A percentile compares a stretch with the other conserved stretches of the same genome.
phyloP scores from a whole-genome alignment of 2,113 vertebrate species.

The Gadus chalcogrammus region DNA sequence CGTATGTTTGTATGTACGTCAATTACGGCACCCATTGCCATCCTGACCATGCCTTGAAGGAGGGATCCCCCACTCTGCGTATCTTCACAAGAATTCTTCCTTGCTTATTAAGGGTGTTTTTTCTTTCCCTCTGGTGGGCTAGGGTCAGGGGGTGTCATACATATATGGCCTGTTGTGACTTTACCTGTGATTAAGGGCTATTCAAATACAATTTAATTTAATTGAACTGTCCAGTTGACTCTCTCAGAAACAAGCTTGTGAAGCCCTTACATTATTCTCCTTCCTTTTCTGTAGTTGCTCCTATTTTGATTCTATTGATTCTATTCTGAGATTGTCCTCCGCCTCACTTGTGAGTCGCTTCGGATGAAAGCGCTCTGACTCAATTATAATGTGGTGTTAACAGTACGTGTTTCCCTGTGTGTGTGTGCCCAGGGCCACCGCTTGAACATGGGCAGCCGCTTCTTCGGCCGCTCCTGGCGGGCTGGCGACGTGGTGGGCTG shows the following conservation, averaged over 20 bases:
- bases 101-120: no score
- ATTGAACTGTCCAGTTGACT: no score
- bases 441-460: constrained; percentile 88
- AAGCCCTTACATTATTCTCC: no score
- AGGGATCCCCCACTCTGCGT: background rate
- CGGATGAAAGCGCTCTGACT: constrained; percentile 30
- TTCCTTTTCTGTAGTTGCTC: no score
- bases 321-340: no score
- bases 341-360: no score
- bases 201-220: no score
- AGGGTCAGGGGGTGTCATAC: background rate
- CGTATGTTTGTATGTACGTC: no score
- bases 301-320: no score
- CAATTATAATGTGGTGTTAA: background rate
- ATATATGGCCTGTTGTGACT: background rate
- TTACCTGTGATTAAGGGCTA: background rate
- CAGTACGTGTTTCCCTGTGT: constrained; percentile 4
- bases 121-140: background rate
- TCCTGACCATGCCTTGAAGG: no score
- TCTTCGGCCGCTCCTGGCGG: constrained; percentile 94
- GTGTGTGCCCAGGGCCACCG: constrained; percentile 82
- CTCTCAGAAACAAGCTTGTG: no score
- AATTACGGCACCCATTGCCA: no score
- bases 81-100: background rate
- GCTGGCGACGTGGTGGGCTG: constrained; percentile 94